Evolutionary conservation across 2,113 vertebrate species (phyloP), one percentile per base, ranked within the genome.

Genomic region (Nematolebias whitei): DNA sequence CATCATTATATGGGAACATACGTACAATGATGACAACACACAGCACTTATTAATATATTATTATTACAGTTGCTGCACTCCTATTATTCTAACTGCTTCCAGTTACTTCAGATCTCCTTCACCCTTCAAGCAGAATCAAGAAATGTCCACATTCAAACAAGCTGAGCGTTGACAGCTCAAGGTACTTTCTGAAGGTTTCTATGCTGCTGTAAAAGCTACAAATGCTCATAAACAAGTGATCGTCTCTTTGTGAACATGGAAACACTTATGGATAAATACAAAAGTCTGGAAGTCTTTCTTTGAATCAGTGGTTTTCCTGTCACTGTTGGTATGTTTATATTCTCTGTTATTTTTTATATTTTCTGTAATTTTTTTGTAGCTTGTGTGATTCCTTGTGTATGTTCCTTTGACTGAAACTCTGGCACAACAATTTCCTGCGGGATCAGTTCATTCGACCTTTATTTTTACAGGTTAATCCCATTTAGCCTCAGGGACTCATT

Each of bases 31-130:
- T n/a, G n/a, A n/a, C n/a, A n/a, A n/a, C n/a, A n/a, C n/a, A n/a
- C n/a, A n/a, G n/a, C n/a, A n/a, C n/a, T n/a, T n/a, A n/a, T n/a
- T n/a, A n/a, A n/a, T n/a, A n/a, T n/a, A n/a, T n/a, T n/a, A n/a
- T n/a, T n/a, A n/a, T n/a, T n/a, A 91, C 90, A 91, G 91, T 93
- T 90, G 90, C 78, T 88, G 86, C 88, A 86, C 89, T 92, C 88
- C 89, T 89, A 90, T 92, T 93, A 93, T 93, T 94, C 93, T 95
- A 95, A 96, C 93, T 94, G 90, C 91, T 95, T 95, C 95, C 95
- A 95, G 95, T 92, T 93, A 91, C 92, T 91, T 92, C 90, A 93
- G 92, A 94, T 94, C 92, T 90, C 63, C 66, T 85, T 89, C 89
- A 91, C 94, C 93, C 93, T 93, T 90, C 87, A 87, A 92, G 92